A percentile compares a stretch with the other conserved stretches of the same genome.
Evolutionary conservation across 1,140 invertebrate genomes (phyloP).

Genomic region (Drosophila repleta): DNA sequence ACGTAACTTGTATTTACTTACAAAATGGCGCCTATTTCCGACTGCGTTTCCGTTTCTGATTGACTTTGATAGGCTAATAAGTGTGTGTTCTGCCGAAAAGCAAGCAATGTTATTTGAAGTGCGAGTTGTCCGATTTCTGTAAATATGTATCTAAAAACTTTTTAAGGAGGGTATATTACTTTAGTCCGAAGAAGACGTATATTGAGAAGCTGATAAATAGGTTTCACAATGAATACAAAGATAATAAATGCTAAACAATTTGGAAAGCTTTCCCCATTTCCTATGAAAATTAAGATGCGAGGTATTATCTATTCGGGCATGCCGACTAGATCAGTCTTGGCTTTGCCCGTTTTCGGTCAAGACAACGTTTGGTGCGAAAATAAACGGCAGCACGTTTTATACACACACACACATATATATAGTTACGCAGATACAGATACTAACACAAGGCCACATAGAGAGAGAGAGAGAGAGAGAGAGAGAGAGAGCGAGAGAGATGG

Average conservation of each 20-base stretch:
- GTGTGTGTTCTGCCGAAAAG: slow-evolving; percentile 10
- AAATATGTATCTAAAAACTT: too few species aligned
- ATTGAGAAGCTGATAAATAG: too few species aligned
- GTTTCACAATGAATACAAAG: too few species aligned
- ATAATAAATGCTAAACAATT: too few species aligned
- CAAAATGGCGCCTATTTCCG: slow-evolving; percentile 23
- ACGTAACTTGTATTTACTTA: slow-evolving; percentile 4
- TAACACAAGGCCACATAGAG: slow-evolving; percentile 12
- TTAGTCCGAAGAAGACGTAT: too few species aligned
- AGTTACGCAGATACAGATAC: slow-evolving; percentile 6
- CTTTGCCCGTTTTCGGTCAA: slow-evolving; percentile 30
- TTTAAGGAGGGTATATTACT: too few species aligned
- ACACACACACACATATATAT: slow-evolving; percentile 2
- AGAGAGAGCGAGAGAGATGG: background rate
- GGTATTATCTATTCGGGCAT: background rate
- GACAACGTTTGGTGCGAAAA: slow-evolving; percentile 23
- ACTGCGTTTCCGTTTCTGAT: slow-evolving; percentile 6
- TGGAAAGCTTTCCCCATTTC: too few species aligned
- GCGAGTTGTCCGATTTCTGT: background rate
- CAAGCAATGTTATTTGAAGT: slow-evolving; percentile 22
- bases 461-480: slow-evolving; percentile 4
- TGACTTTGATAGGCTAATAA: background rate
- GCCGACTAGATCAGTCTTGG: background rate
- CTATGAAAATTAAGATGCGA: background rate
- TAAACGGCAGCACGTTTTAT: slow-evolving; percentile 13